Conservation (phyloP, 2,113 vertebrate species). For the Corapipo altera region DNA sequence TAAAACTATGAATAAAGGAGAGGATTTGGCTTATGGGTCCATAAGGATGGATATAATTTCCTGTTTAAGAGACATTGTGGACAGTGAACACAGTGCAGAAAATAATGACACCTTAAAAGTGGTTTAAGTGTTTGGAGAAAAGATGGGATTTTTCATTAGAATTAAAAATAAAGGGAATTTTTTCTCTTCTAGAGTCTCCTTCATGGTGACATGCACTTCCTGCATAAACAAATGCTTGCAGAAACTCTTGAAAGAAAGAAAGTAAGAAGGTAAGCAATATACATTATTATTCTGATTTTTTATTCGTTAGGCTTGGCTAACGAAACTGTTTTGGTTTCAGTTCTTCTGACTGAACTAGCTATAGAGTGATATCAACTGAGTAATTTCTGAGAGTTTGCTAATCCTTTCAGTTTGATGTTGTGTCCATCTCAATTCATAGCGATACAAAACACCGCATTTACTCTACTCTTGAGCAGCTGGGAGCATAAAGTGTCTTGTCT, state of each 20-base stretch:
- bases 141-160: not conserved
- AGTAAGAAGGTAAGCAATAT: not conserved
- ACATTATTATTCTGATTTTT: not conserved
- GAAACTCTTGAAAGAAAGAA: not conserved
- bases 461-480: not conserved
- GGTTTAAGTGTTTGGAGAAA: not conserved
- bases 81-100: not conserved
- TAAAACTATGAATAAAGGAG: not conserved
- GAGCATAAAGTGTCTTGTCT: not conserved
- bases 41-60: not conserved
- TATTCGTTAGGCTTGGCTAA: not conserved
- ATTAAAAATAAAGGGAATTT: not conserved
- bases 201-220: not conserved
- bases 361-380: not conserved
- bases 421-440: not conserved
- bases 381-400: not conserved
- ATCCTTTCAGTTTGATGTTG: not conserved
- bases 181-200: not conserved
- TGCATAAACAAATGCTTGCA: not conserved
- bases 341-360: not conserved
- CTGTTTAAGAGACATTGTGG: not conserved
- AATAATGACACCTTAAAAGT: not conserved
- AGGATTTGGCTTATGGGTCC: not conserved
- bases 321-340: not conserved
- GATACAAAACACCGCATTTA: not conserved